Evolutionary conservation across 2,113 vertebrate species (phyloP).

Genomic region (Glaucomys volans): DNA sequence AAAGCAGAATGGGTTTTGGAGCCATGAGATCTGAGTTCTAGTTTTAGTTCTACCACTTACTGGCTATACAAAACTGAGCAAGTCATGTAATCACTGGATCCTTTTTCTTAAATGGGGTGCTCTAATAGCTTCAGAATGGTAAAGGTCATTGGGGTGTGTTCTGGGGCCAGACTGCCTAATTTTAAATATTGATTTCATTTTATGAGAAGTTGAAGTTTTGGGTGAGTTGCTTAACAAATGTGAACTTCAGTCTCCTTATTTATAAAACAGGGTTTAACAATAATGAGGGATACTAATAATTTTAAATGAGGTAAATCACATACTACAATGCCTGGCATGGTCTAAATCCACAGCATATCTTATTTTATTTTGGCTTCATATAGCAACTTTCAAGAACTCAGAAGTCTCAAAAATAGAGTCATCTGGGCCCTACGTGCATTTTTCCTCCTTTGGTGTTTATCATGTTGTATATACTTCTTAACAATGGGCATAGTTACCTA

Average conservation of each 20-base stretch:
- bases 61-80: neutral
- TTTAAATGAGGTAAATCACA: neutral
- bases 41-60: neutral
- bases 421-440: neutral
- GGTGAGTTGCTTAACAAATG: neutral
- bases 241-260: neutral
- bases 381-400: neutral
- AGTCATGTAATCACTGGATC: neutral
- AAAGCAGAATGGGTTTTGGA: neutral
- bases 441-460: neutral
- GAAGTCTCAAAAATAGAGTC: neutral
- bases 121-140: neutral
- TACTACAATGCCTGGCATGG: neutral
- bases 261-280: neutral
- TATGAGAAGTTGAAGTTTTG: neutral
- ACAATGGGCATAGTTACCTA: neutral
- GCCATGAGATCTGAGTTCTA: neutral
- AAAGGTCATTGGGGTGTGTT: neutral
- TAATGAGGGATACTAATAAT: neutral
- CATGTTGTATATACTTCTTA: neutral
- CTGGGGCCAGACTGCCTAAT: neutral
- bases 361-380: neutral
- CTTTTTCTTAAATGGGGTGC: neutral
- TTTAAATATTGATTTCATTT: conserved; percentile 5
- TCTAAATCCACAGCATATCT: neutral